phyloP scores from a whole-genome alignment of 2,888 invertebrate species.

The Acleris sparsana region DNA sequence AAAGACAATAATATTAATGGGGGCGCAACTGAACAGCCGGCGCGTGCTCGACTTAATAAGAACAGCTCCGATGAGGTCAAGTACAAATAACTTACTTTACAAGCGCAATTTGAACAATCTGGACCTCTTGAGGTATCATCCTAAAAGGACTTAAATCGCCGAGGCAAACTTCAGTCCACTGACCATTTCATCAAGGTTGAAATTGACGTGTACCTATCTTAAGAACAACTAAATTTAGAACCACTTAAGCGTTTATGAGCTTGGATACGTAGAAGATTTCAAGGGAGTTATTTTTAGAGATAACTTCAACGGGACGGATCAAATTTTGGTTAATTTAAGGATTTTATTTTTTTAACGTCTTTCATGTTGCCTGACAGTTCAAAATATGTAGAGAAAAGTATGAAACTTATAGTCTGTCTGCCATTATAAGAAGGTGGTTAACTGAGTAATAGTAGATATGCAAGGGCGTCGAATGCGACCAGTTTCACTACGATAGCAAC shows the following conservation, averaged over 20 bases:
- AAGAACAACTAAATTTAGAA: constrained; percentile 27
- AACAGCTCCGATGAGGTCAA: neutral
- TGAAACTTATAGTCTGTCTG: no score
- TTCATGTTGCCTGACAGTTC: neutral
- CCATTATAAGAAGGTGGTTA: no score
- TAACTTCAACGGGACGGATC: constrained; percentile 1
- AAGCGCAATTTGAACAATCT: constrained; percentile 10
- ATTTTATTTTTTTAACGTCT: neutral
- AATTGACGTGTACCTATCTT: constrained; percentile 18
- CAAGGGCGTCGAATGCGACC: no score
- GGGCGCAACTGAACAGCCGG: no score
- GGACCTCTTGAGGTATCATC: constrained; percentile 1
- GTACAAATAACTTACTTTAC: neutral
- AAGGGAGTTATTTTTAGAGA: constrained; percentile 10
- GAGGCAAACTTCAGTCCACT: constrained; percentile 3
- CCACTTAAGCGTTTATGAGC: constrained; percentile 5
- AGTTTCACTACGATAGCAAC: no score
- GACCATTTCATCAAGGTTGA: constrained; percentile 7
- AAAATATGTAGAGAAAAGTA: no score
- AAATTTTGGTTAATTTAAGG: neutral
- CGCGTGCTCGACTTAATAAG: neutral
- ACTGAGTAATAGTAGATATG: no score
- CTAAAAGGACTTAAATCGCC: neutral
- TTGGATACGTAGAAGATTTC: constrained; percentile 4
- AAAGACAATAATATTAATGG: no score